A percentile compares a stretch with the other conserved stretches of the same genome.
Conservation (phyloP, 2,113 vertebrate genomes). For the Talpa occidentalis region DNA sequence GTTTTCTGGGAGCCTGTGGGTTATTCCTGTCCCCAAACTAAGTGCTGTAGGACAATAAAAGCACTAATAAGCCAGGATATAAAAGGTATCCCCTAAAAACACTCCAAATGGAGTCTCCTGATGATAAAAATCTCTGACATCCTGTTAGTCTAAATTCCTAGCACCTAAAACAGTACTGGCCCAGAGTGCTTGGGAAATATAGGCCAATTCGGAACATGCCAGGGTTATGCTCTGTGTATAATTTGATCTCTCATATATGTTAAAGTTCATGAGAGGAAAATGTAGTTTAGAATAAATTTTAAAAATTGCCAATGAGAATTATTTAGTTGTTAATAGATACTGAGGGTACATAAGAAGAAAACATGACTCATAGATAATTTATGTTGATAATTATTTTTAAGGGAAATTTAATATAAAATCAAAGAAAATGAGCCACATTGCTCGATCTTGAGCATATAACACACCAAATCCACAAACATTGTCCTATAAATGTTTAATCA, state of each 20-base stretch:
- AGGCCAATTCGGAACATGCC: not conserved
- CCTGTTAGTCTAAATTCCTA: not conserved
- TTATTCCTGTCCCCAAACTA: not conserved
- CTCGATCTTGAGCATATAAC: not conserved
- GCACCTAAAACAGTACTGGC: not conserved
- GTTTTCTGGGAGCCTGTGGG: not conserved
- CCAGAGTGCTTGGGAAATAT: not conserved
- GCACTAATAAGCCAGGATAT: not conserved
- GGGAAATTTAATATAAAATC: conserved; percentile 31
- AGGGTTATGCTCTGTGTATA: not conserved
- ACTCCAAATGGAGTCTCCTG: not conserved
- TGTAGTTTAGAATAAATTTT: not conserved
- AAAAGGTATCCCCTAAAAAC: not conserved
- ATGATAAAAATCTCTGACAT: not conserved
- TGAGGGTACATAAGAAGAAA: not conserved
- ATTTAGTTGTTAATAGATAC: not conserved
- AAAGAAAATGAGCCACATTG: not conserved
- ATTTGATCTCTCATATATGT: not conserved
- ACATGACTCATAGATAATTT: not conserved
- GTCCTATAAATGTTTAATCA: not conserved
- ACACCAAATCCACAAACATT: not conserved
- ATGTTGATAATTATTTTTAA: not conserved
- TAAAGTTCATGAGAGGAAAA: not conserved
- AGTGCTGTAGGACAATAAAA: not conserved
- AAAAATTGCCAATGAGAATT: not conserved